These are phyloP conservation scores for Acanthosoma haemorrhoidale DNA, from an alignment of 2,888 invertebrate species.

Conservation along the genomic window DNA sequence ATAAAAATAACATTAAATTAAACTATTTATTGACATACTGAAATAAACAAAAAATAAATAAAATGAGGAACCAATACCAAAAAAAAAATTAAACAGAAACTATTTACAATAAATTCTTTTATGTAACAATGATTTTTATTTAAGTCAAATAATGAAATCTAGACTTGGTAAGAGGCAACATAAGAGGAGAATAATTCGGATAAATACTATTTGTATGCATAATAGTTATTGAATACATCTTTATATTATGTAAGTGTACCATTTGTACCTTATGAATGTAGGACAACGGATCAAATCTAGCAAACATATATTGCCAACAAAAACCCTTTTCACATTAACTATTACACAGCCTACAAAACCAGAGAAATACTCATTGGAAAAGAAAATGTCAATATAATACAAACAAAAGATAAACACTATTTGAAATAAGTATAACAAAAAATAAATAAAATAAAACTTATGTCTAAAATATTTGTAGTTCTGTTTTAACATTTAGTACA, in stretches of 20 bases:
- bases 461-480: background rate
- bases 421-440: slow-evolving; percentile 7
- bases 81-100: slow-evolving; percentile 30
- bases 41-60: slow-evolving; percentile 33
- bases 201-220: background rate
- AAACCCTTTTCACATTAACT: slow-evolving; percentile 10
- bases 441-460: slow-evolving; percentile 19
- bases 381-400: slow-evolving; percentile 17
- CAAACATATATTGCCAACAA: slow-evolving; percentile 24
- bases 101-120: background rate
- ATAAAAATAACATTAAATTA: slow-evolving; percentile 6
- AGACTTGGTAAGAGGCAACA: background rate
- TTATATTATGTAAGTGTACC: background rate
- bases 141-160: no score
- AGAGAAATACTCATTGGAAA: slow-evolving; percentile 11
- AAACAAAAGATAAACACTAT: slow-evolving; percentile 18
- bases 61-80: slow-evolving; percentile 41
- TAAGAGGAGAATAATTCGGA: background rate
- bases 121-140: background rate
- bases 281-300: background rate
- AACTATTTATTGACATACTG: slow-evolving; percentile 31
- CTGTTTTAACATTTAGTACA: background rate
- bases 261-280: background rate
- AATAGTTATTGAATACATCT: background rate
- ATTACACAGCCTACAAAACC: slow-evolving; percentile 21